phyloP scores from a whole-genome alignment of 1,140 invertebrate genomes.

The Centruroides sculpturatus region DNA sequence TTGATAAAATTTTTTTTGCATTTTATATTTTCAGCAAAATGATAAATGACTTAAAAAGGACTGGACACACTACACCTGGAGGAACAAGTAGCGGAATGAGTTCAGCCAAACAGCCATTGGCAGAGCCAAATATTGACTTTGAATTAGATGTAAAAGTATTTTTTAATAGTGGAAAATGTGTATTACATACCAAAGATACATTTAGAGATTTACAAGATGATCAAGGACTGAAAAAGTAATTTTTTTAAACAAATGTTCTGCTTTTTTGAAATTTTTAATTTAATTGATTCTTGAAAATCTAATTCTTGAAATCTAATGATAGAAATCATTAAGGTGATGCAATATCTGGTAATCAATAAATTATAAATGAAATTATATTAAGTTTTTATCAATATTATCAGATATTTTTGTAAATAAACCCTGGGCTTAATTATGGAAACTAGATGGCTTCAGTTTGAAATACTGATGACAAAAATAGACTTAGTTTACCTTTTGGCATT shows the following conservation, averaged over 20 bases:
- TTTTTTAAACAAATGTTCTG: too few species aligned
- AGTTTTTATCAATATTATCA: too few species aligned
- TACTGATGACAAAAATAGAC: too few species aligned
- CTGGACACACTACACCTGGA: conserved; percentile 12
- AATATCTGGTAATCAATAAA: too few species aligned
- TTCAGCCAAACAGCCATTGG: conserved; percentile 20
- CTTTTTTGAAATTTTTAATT: too few species aligned
- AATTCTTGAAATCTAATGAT: background rate
- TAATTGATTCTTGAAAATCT: conserved; percentile 31
- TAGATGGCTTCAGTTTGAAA: too few species aligned
- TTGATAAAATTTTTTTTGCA: too few species aligned
- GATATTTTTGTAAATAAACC: too few species aligned
- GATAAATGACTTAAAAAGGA: background rate
- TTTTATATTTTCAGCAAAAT: conserved; percentile 1
- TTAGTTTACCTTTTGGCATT: too few species aligned
- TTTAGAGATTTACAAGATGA: conserved; percentile 42
- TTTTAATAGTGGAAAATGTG: conserved; percentile 92
- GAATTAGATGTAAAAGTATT: conserved; percentile 91
- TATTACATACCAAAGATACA: conserved; percentile 80
- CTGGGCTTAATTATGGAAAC: too few species aligned
- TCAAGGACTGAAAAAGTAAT: too few species aligned
- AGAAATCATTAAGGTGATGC: background rate
- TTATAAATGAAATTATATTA: too few species aligned
- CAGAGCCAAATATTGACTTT: conserved; percentile 90
- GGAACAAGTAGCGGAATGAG: conserved; percentile 13